Evolutionary conservation across 2,888 invertebrate species (phyloP), one percentile per base, ranked within the genome.

Genomic region (Leptopilina syphax): DNA sequence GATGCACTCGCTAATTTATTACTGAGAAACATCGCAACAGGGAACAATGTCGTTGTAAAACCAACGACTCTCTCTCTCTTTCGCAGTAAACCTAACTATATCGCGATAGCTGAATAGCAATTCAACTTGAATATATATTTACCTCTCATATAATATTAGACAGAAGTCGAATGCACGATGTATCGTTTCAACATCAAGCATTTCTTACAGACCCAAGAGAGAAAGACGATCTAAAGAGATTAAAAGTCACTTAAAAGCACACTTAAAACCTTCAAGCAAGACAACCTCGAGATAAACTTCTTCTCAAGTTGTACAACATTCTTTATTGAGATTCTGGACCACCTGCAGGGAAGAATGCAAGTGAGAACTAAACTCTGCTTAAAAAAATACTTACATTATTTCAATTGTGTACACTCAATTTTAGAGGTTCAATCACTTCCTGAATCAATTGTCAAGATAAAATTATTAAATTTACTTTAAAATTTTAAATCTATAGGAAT

Each of bases 1-100:
- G 85, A 85, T 83, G 84, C 83, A 81, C 83, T 83, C 83, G 85
- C 84, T 87, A 87, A 90, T 90, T 89, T 90, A 90, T 89, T 86
- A 85, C 84, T 80, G 79, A 83, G 86, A 84, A 85, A 85, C 83
- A 78, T 82, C 80, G 81, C 82, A 77, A 79, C 79, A 68, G 81
- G 83, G 82, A 85, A 86, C 87, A 85, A 85, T 85, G 86, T 87
- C 84, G 84, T 84, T 84, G 82, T 83, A 83, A 79, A 83, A 84
- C 76, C 80, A 83, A 77, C 80, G 80, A 77, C 77, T 80, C 63
- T 50, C 65, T 73, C 12, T 50, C 65, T 57, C 63, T 41, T 44
- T 50, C 12, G 50, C 12, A 41, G 77, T 47, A 50, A 77, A 77
- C 67, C 67, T 80, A 77, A 80, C 80, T 80, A 80, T 80, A 80